Percentiles rank a stretch among this genome's conserved stretches.
Conservation (phyloP, 2,113 vertebrate species). For the Lasiurus borealis region DNA sequence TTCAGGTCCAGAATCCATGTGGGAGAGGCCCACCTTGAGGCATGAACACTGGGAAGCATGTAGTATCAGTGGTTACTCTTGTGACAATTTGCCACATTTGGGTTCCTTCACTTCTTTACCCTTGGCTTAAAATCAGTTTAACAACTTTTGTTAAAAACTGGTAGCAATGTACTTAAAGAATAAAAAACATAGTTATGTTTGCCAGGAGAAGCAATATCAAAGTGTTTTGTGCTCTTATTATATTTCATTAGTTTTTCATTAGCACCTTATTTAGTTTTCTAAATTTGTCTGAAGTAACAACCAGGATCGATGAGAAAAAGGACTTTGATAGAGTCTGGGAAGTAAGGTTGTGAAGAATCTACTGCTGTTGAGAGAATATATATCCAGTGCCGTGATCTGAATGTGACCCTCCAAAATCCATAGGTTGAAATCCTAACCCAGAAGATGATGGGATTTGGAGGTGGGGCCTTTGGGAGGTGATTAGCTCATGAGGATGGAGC, state of each 20-base stretch:
- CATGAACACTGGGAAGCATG: neutral
- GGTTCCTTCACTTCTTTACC: neutral
- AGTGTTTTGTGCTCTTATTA: neutral
- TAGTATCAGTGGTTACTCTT: neutral
- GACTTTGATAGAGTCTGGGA: neutral
- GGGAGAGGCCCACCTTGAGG: neutral
- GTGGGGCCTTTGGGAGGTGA: neutral
- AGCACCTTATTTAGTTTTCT: neutral
- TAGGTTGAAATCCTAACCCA: neutral
- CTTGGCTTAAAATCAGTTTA: neutral
- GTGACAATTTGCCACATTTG: fast-evolving
- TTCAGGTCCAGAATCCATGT: neutral
- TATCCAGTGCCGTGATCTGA: neutral
- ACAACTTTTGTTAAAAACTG: neutral
- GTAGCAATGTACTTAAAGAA: neutral
- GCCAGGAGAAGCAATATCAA: neutral
- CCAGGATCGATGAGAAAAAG: neutral
- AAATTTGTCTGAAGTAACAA: neutral
- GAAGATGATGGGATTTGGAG: neutral
- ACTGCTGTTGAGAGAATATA: neutral
- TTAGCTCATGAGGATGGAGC: neutral
- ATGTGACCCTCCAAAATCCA: neutral
- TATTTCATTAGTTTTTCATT: neutral
- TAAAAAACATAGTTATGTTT: neutral
- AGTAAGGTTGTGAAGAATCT: neutral